phyloP scores from a whole-genome alignment of 2,888 invertebrate species.

The Antheraea yamamai region DNA sequence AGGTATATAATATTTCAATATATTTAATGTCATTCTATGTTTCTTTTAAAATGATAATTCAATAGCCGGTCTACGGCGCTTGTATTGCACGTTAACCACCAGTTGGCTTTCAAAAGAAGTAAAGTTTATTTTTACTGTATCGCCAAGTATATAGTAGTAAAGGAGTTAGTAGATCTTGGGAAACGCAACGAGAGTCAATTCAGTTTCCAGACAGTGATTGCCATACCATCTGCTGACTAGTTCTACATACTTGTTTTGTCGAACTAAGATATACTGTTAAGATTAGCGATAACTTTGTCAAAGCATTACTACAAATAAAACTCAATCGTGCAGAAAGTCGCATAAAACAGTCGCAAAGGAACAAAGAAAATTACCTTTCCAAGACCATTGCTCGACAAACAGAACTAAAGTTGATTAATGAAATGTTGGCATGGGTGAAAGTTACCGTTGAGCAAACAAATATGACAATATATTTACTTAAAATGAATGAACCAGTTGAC shows the following conservation, averaged over 20 bases:
- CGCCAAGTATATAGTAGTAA: too few relatives aligned
- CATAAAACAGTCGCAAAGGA: conserved; percentile 31
- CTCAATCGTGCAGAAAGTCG: conserved; percentile 19
- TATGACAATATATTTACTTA: conserved; percentile 28
- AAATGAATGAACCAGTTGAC: neutral
- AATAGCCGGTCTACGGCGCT: too few relatives aligned
- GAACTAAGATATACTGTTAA: neutral
- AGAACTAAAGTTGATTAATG: conserved; percentile 40
- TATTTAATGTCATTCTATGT: too few relatives aligned
- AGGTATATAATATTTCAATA: too few relatives aligned
- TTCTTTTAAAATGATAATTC: too few relatives aligned
- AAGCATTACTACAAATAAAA: conserved; percentile 5
- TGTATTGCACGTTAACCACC: too few relatives aligned
- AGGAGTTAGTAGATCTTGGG: too few relatives aligned
- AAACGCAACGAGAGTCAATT: too few relatives aligned
- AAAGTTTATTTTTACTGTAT: too few relatives aligned
- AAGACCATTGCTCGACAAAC: conserved; percentile 39
- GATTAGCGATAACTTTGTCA: neutral
- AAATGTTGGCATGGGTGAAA: conserved; percentile 54
- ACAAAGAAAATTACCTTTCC: conserved; percentile 48
- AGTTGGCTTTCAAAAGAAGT: too few relatives aligned
- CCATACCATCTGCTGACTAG: neutral
- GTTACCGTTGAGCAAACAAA: conserved; percentile 37
- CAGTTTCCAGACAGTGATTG: too few relatives aligned
- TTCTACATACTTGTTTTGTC: neutral